Evolutionary conservation across 2,797 vertebrate genomes (phyloP), one percentile per base, ranked within the genome.

Genomic region (Falco cherrug): DNA sequence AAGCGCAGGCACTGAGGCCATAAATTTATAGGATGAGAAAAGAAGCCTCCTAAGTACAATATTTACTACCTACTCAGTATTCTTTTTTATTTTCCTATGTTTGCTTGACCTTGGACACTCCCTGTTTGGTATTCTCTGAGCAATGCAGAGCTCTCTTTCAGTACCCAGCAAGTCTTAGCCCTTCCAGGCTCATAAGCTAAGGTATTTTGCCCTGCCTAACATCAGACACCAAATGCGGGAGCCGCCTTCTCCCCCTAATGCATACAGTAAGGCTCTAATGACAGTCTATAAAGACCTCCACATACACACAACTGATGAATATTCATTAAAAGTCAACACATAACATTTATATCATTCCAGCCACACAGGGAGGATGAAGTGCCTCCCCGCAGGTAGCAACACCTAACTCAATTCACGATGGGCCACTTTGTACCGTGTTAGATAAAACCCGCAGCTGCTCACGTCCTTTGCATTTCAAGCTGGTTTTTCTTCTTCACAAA

Each of bases 61-160:
- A 95, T 97, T 97, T 96, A 96, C 91, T 87, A 87, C 90, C 93
- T 91, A 9, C 81, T 95, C 96, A 80, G 63, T 84, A 95, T 94
- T 95, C 90, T 77, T 95, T 93, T 93, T 87, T 77, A 84, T 90
- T 93, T 89, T 77, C 56, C 29, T 53, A 10, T 6, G 39, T 91
- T 90, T 95, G 60, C 37, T 89, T 82, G 96, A 93, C 97, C 97
- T 97, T 97, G 96, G 90, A 70, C 51, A 53, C 47, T 90, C 74
- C 85, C 74, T 93, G 64, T 35, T 92, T 90, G 89, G 45, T 57
- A 94, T 93, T 97, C 91, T 87, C 51, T 6, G 48, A 80, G 88
- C 90, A 83, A 24, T 18, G 31, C 74, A 68, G 63, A 89, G 90
- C 77, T 94, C 83, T 53, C 48, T 87, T 77, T 50, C 90, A 77